These are phyloP conservation scores for Sinonovacula constricta DNA, from an alignment of 1,140 invertebrate genomes.

Conservation along the genomic window DNA sequence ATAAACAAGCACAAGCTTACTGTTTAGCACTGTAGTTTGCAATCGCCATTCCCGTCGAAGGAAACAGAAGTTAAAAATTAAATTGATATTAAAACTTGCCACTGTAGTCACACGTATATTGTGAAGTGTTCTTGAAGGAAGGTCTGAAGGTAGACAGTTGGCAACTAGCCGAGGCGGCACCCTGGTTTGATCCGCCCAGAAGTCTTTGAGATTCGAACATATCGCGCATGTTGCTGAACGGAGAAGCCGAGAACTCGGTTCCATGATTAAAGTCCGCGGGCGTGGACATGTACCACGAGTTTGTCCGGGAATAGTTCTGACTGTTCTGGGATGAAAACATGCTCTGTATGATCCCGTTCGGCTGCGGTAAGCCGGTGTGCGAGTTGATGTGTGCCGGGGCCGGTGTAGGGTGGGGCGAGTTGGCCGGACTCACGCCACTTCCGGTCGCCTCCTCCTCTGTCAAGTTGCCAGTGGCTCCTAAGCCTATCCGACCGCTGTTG, in stretches of 20 bases:
- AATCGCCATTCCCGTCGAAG: too few species aligned
- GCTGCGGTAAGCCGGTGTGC: constrained; percentile 53
- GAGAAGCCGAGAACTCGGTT: constrained; percentile 63
- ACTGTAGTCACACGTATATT: constrained; percentile 75
- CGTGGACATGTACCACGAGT: constrained; percentile 72
- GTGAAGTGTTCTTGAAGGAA: constrained; percentile 66
- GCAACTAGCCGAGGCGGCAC: constrained; percentile 65
- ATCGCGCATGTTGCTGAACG: constrained; percentile 63
- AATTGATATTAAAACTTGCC: constrained; percentile 73
- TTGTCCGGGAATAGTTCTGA: constrained; percentile 62
- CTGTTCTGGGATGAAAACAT: constrained; percentile 67
- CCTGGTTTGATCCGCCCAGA: constrained; percentile 59
- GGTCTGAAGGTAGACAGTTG: constrained; percentile 73
- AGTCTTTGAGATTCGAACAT: constrained; percentile 72
- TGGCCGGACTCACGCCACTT: constrained; percentile 53
- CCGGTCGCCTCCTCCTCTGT: constrained; percentile 35
- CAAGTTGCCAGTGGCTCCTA: constrained; percentile 21
- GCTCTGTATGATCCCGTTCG: constrained; percentile 63
- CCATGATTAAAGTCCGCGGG: constrained; percentile 64
- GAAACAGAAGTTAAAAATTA: too few species aligned
- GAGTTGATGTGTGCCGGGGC: constrained; percentile 50
- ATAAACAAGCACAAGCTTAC: not conserved
- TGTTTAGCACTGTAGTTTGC: too few species aligned
- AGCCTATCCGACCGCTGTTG: not conserved
- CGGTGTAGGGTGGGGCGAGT: constrained; percentile 58